These are phyloP conservation scores for Tetramorium simillimum DNA, from an alignment of 1,140 invertebrate species.

Conservation along the genomic window DNA sequence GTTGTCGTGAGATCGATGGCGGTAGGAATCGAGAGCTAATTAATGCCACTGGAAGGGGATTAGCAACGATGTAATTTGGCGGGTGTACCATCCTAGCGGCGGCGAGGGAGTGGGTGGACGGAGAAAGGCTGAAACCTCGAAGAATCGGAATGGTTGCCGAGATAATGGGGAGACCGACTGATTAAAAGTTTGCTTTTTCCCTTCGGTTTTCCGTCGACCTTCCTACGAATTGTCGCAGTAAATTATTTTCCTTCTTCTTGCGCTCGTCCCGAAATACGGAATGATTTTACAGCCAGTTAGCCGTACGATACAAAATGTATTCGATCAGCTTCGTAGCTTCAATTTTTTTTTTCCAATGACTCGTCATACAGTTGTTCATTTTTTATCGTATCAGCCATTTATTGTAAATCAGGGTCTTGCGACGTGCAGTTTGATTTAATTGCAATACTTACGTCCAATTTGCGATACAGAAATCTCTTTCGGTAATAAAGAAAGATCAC, in stretches of 20 bases:
- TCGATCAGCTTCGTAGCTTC: neutral
- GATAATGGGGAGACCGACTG: constrained; percentile 65
- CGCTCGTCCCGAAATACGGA: neutral
- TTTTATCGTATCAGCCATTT: neutral
- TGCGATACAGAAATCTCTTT: neutral
- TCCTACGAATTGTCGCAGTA: constrained; percentile 19
- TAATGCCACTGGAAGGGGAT: constrained; percentile 79
- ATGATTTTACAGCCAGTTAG: constrained; percentile 3
- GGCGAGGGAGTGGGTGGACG: neutral
- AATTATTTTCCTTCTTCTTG: constrained; percentile 32
- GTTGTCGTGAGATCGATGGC: constrained; percentile 74
- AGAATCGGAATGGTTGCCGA: constrained; percentile 64
- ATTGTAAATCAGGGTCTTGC: neutral
- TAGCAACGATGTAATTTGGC: constrained; percentile 77
- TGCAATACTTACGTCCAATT: neutral
- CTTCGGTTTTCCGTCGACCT: constrained; percentile 47
- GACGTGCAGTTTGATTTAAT: neutral
- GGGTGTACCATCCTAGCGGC: constrained; percentile 46
- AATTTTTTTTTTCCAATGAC: neutral
- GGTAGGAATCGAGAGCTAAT: constrained; percentile 80
- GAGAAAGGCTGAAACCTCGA: constrained; percentile 37
- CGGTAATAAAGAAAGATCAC: constrained; percentile 43
- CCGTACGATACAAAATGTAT: constrained; percentile 29
- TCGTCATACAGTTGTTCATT: neutral
- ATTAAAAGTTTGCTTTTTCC: constrained; percentile 70